Percentiles rank a stretch among this genome's conserved stretches.
phyloP scores from a whole-genome alignment of 2,113 vertebrate genomes.

The Zosterops borbonicus region DNA sequence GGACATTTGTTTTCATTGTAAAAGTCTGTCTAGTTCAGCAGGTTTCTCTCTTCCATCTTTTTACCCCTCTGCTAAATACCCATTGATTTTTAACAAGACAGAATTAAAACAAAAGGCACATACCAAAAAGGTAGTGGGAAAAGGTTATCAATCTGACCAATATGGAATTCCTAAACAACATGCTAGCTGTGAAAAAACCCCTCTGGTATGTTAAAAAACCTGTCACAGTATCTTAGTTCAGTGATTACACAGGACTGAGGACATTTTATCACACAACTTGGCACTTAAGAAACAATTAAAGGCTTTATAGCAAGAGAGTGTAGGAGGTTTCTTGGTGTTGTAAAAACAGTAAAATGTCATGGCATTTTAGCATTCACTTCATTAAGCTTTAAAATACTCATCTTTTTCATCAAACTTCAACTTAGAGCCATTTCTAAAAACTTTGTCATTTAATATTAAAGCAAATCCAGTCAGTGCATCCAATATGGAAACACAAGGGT shows the following conservation, averaged over 20 bases:
- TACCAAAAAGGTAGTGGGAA: background rate
- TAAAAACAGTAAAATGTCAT: background rate
- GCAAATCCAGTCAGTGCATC: background rate
- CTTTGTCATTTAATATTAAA: background rate
- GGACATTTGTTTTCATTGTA: background rate
- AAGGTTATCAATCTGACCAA: background rate
- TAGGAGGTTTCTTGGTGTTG: background rate
- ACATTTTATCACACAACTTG: background rate
- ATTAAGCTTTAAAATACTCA: background rate
- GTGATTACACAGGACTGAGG: accelerated
- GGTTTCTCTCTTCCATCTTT: background rate
- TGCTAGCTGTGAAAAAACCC: background rate
- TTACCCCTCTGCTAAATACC: background rate
- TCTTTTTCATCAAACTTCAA: background rate
- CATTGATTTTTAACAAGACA: background rate
- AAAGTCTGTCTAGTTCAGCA: background rate
- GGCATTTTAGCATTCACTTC: background rate
- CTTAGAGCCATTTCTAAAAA: background rate
- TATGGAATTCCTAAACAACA: background rate
- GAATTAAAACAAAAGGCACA: background rate
- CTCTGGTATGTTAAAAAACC: background rate
- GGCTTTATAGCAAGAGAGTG: background rate
- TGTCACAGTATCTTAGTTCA: background rate
- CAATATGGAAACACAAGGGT: background rate
- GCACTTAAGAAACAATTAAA: background rate